A percentile compares a stretch with the other conserved stretches of the same genome.
Conservation (phyloP, 2,113 vertebrate genomes). For the Centrocercus urophasianus region DNA sequence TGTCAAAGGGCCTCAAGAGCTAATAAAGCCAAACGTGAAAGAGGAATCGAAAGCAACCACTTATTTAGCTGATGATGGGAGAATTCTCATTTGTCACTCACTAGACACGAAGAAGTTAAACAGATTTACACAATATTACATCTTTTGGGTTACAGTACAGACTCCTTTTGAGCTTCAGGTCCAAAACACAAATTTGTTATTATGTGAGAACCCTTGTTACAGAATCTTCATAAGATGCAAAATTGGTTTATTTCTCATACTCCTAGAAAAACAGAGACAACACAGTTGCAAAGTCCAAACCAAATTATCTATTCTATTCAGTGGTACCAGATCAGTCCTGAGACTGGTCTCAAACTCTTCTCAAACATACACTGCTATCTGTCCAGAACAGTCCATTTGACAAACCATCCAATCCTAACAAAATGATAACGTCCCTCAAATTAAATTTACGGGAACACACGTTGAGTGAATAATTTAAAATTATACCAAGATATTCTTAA, state of each 20-base stretch:
- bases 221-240: neutral
- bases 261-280: neutral
- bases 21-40: neutral
- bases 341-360: neutral
- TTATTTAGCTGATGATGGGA: neutral
- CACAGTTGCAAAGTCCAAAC: neutral
- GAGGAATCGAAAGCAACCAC: neutral
- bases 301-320: neutral
- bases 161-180: neutral
- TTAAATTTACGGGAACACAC: neutral
- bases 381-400: neutral
- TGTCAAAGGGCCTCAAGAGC: neutral
- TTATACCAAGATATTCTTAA: neutral
- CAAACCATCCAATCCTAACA: neutral
- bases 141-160: neutral
- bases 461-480: neutral
- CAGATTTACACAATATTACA: neutral
- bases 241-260: neutral
- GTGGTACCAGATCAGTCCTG: neutral
- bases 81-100: neutral
- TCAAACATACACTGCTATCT: neutral
- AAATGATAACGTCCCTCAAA: neutral
- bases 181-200: neutral
- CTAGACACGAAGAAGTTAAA: neutral
- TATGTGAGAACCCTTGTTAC: neutral